Percentiles rank a stretch among this genome's conserved stretches.
phyloP scores from a whole-genome alignment of 2,888 invertebrate genomes.

The Ectemnius lituratus region DNA sequence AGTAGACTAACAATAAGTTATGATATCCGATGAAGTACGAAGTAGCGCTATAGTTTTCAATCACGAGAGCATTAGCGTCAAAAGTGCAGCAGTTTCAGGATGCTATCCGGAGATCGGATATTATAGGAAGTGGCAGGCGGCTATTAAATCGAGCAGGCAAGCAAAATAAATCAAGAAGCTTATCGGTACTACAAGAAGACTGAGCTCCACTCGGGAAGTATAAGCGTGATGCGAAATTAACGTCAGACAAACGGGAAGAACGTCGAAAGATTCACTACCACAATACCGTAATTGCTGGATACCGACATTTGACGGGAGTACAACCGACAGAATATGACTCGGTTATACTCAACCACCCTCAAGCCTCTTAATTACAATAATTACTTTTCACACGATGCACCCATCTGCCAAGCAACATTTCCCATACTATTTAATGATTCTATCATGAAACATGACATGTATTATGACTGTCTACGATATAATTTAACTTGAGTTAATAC shows the following conservation, averaged over 20 bases:
- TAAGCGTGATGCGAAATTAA: slow-evolving; percentile 16
- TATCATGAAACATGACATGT: too few relatives aligned
- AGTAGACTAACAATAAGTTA: too few relatives aligned
- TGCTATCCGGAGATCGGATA: too few relatives aligned
- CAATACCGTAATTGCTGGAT: slow-evolving; percentile 38
- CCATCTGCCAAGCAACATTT: slow-evolving; percentile 5
- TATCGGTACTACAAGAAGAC: too few relatives aligned
- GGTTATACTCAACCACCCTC: slow-evolving; percentile 24
- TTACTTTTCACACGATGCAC: slow-evolving; percentile 35
- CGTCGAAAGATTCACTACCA: slow-evolving; percentile 28
- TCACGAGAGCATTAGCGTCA: too few relatives aligned
- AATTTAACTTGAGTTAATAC: slow-evolving; percentile 8
- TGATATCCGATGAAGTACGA: too few relatives aligned
- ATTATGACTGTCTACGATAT: too few relatives aligned
- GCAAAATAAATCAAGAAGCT: slow-evolving; percentile 7
- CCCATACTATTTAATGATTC: slow-evolving; percentile 4
- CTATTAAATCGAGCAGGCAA: not conserved
- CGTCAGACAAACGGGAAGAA: slow-evolving; percentile 19
- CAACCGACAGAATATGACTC: slow-evolving; percentile 31
- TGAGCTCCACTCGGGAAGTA: not conserved
- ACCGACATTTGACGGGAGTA: slow-evolving; percentile 32
- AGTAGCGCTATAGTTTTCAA: too few relatives aligned
- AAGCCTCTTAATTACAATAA: slow-evolving; percentile 57
- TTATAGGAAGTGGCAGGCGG: slow-evolving; percentile 2
- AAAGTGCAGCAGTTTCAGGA: too few relatives aligned